Conservation (phyloP, 2,888 invertebrate species). For the Belgica antarctica region DNA sequence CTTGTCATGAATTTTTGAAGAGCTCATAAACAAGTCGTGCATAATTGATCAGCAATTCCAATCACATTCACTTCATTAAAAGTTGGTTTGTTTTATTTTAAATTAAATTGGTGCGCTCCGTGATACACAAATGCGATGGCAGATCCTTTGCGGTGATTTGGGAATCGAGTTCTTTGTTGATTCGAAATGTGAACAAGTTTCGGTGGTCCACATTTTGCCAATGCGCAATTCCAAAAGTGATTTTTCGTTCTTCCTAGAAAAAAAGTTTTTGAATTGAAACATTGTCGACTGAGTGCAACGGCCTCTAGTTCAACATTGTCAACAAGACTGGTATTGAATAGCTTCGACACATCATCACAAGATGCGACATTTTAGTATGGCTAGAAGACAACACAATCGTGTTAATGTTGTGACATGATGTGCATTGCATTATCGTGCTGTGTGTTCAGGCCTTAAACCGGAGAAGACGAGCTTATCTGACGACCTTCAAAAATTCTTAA, state of each 20-base stretch:
- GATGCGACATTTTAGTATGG: constrained; percentile 21
- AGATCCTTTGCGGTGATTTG: background rate
- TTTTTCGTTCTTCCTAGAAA: no score
- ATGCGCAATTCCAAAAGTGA: no score
- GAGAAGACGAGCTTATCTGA: background rate
- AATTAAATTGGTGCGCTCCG: no score
- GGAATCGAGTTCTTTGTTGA: background rate
- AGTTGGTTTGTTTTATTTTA: background rate
- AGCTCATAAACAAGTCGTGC: background rate
- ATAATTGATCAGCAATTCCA: background rate
- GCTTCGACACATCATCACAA: background rate
- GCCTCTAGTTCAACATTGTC: constrained; percentile 5
- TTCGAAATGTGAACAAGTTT: background rate
- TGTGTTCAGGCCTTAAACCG: background rate
- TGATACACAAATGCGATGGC: no score
- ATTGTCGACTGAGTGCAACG: constrained; percentile 1
- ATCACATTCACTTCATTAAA: no score
- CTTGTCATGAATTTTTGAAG: background rate
- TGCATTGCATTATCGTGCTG: background rate
- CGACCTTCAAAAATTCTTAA: background rate
- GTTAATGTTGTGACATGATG: background rate
- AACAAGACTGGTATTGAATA: background rate
- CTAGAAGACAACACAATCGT: constrained; percentile 3
- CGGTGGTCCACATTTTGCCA: background rate
- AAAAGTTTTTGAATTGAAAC: background rate